These are phyloP conservation scores for Camponotus floridanus DNA, from an alignment of 1,140 invertebrate genomes.

Conservation along the genomic window DNA sequence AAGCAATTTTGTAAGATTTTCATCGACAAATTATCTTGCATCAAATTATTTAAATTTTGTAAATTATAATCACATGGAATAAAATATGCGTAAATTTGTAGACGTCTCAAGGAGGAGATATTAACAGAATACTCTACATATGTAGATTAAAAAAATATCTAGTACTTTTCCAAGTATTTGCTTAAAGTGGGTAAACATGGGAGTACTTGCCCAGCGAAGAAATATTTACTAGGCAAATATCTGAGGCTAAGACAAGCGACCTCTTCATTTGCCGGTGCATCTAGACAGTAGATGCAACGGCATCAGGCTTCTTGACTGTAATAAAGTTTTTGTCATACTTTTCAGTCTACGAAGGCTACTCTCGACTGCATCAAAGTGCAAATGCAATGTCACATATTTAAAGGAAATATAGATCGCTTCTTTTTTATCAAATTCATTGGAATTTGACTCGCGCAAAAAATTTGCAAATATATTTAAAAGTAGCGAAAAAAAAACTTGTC, in stretches of 20 bases:
- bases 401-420: not conserved
- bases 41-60: not conserved
- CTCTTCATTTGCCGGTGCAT: slow-evolving; percentile 62
- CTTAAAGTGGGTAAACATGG: slow-evolving; percentile 71
- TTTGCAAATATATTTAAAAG: not conserved
- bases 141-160: slow-evolving; percentile 52
- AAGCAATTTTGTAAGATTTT: not conserved
- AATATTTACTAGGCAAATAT: slow-evolving; percentile 73
- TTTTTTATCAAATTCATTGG: not conserved
- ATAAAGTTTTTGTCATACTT: slow-evolving; percentile 24
- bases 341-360: slow-evolving; percentile 3
- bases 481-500: not conserved
- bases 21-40: too few species aligned
- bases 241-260: slow-evolving; percentile 64
- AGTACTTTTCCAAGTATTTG: slow-evolving; percentile 66
- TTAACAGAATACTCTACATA: slow-evolving; percentile 8
- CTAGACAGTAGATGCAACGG: slow-evolving; percentile 59
- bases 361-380: slow-evolving; percentile 2
- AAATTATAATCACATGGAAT: not conserved
- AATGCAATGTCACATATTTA: not conserved
- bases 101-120: not conserved
- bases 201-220: slow-evolving; percentile 70
- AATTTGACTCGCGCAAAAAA: not conserved
- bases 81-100: not conserved
- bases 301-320: slow-evolving; percentile 34